Evolutionary conservation across 2,888 invertebrate genomes (phyloP).

Genomic region (Plagodis dolabraria): DNA sequence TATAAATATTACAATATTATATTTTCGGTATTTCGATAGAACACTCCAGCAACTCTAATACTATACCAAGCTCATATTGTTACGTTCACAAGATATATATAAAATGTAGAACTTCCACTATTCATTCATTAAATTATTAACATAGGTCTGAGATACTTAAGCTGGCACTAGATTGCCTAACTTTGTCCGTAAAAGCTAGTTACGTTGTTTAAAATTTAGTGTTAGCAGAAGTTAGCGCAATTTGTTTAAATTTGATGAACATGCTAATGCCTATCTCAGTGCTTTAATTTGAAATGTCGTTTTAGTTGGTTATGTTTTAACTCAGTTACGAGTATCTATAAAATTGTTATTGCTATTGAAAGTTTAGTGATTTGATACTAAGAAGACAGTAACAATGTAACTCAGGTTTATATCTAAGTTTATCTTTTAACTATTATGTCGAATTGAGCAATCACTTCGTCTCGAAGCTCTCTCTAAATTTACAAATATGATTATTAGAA

Average conservation of each 20-base stretch:
- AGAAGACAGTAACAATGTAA: not conserved
- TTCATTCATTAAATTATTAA: not conserved
- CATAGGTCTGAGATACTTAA: slow-evolving; percentile 1
- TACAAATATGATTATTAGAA: no score
- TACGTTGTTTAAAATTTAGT: slow-evolving; percentile 31
- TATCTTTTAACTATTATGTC: no score
- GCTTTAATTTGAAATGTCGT: slow-evolving; percentile 9
- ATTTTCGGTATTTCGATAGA: no score
- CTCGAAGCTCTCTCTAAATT: no score
- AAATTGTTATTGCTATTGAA: slow-evolving; percentile 2
- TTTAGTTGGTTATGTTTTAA: slow-evolving; percentile 1
- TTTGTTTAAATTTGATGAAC: slow-evolving; percentile 27
- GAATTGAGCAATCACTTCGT: no score
- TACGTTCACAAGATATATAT: no score
- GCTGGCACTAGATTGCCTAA: slow-evolving; percentile 31
- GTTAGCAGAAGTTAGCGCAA: slow-evolving; percentile 17
- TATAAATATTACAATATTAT: no score
- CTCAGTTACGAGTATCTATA: not conserved
- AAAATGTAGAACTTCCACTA: no score
- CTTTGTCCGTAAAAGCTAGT: slow-evolving; percentile 31
- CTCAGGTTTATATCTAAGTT: no score
- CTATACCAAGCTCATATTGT: no score
- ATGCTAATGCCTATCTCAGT: slow-evolving; percentile 3
- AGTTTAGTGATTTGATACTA: slow-evolving; percentile 4
- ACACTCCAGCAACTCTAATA: no score